These are phyloP conservation scores for Stomatorhinus ivindoensis DNA, from an alignment of 2,113 vertebrate species.

Conservation along the genomic window DNA sequence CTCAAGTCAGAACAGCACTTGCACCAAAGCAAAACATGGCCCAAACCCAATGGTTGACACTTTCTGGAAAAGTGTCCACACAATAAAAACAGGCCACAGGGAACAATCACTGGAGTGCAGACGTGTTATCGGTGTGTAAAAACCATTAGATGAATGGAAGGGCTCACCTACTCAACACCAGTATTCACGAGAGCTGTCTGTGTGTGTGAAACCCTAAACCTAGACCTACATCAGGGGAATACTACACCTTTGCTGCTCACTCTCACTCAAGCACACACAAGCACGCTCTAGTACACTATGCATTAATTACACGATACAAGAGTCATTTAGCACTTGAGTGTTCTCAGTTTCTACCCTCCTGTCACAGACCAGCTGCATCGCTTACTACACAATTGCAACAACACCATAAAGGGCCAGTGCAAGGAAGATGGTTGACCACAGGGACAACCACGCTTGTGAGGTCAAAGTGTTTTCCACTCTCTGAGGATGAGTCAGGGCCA, in stretches of 20 bases:
- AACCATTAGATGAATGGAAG: neutral
- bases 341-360: neutral
- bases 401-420: neutral
- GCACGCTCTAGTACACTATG: slow-evolving; percentile 1
- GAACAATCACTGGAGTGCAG: neutral
- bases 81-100: neutral
- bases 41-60: neutral
- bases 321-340: neutral
- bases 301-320: slow-evolving; percentile 14
- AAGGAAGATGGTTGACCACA: neutral
- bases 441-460: neutral
- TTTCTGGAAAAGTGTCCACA: neutral
- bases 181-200: neutral
- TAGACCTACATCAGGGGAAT: neutral
- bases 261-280: neutral
- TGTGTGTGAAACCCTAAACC: neutral
- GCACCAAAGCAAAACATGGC: neutral
- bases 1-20: neutral
- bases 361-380: neutral
- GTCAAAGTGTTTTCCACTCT: neutral
- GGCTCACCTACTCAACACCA: neutral
- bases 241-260: neutral
- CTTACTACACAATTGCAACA: neutral
- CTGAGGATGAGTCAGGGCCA: neutral
- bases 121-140: neutral